Percentiles rank a stretch among this genome's conserved stretches.
phyloP scores from a whole-genome alignment of 2,888 invertebrate species.

The Watsonalla cultraria region DNA sequence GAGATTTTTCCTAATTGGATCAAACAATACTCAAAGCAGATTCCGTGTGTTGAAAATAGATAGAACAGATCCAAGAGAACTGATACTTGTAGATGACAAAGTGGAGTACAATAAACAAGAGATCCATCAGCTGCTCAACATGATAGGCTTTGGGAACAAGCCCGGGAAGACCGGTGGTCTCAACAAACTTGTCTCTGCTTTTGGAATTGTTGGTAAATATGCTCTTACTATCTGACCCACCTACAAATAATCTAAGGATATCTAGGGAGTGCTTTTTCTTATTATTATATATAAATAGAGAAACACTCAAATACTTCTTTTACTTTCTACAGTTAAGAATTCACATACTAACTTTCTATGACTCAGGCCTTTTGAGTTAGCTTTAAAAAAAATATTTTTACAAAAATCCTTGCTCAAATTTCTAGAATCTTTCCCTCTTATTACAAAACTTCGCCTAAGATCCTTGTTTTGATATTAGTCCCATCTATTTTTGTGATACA shows the following conservation, averaged over 20 bases:
- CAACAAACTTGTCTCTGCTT: slow-evolving; percentile 91
- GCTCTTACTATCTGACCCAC: slow-evolving; percentile 2
- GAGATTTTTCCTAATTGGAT: slow-evolving; percentile 97
- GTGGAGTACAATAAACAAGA: slow-evolving; percentile 92
- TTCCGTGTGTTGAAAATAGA: slow-evolving; percentile 97
- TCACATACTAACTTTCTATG: no score
- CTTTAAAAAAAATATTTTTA: no score
- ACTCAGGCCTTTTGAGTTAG: no score
- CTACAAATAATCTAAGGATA: no score
- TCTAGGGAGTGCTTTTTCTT: not conserved
- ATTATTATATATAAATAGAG: no score
- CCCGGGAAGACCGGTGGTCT: slow-evolving; percentile 80
- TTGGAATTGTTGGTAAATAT: slow-evolving; percentile 92
- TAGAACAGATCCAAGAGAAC: slow-evolving; percentile 88
- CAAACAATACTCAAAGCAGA: slow-evolving; percentile 93
- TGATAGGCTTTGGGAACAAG: slow-evolving; percentile 78
- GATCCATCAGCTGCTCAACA: slow-evolving; percentile 89
- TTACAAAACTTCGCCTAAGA: no score
- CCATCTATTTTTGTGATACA: no score
- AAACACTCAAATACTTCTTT: no score
- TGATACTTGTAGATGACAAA: slow-evolving; percentile 93
- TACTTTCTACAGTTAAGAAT: no score
- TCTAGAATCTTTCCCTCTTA: no score
- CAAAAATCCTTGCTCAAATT: no score
- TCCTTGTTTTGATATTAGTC: no score